These are phyloP conservation scores for Marmota flaviventris DNA, from an alignment of 2,113 vertebrate genomes.

Conservation along the genomic window DNA sequence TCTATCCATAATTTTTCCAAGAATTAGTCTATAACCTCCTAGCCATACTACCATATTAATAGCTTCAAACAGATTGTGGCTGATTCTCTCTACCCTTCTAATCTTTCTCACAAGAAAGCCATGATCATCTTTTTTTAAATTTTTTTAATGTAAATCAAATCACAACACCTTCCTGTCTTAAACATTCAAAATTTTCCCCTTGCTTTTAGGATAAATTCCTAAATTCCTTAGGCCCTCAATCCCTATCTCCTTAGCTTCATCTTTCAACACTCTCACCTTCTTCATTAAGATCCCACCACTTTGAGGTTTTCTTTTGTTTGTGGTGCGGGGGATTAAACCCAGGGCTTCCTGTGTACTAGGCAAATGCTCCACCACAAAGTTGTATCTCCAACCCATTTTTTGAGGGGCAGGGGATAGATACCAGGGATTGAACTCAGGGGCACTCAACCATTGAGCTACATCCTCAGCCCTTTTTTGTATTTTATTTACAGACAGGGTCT, in stretches of 20 bases:
- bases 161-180: constrained; percentile 7
- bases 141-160: background rate
- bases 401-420: too few species aligned
- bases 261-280: constrained; percentile 6
- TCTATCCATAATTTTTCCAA: background rate
- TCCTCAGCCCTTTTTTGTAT: too few species aligned
- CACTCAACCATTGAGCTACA: too few species aligned
- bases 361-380: background rate
- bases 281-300: background rate
- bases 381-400: too few species aligned
- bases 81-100: background rate
- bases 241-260: background rate
- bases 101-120: constrained; percentile 23
- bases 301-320: background rate
- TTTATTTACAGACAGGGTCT: too few species aligned
- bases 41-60: background rate
- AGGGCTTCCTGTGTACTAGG: background rate
- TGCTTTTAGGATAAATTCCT: background rate
- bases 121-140: background rate
- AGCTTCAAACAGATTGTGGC: background rate
- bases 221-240: background rate
- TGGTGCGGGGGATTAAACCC: background rate
- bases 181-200: constrained; percentile 1
- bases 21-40: background rate
- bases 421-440: too few species aligned